Base-by-base conservation (phyloP, 1,140 invertebrate species). In the Agraylea sexmaculata region DNA sequence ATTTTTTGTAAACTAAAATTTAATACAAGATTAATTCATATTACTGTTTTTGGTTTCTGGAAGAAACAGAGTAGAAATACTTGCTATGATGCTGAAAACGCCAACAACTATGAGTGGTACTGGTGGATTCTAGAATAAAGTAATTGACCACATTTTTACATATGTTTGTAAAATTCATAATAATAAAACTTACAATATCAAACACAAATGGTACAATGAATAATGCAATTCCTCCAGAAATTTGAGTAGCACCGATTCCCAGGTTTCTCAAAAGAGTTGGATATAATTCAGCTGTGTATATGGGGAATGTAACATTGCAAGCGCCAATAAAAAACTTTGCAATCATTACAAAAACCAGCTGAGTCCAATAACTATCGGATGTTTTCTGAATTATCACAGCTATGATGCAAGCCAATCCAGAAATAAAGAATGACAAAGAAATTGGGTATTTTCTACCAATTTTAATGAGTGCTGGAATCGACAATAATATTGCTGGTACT, bases 201-300 rank as follows among this genome's bases (percentile, higher is more conserved):
- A 77, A 83, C 35, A 83, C 58, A 53, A 80, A 81, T 17, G 79
- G 79, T 12, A 80, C 76, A 19, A 77, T 63, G 47, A 81, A 78
- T 1, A 82, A 58, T 13, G 75, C 77, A 13, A 80, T 55, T 12
- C 78, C 78, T 1, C 78, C 77, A 11, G 77, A 66, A 25, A 80
- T 65, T 54, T 81, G 80, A 51, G 75, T 78, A 2, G 74, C 74
- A 1, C 79, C 79, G 7, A 82, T 78, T 8, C 79, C 79, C 28
- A 81, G 63, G 52, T 83, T 83, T 37, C 79, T 68, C 46, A 83
- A 75, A 28, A 77, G 64, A 2, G 79, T 83, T 2, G 79, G 79
- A 60, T 80, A 83, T 3, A 82, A 55, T 56, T 83, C 79, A 2
- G 78, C 78, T 2, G 78, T 81, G 49, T 75, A 83, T 6, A 81